Base-by-base conservation (phyloP, 2,888 invertebrate species). In the Acronicta aceris region DNA sequence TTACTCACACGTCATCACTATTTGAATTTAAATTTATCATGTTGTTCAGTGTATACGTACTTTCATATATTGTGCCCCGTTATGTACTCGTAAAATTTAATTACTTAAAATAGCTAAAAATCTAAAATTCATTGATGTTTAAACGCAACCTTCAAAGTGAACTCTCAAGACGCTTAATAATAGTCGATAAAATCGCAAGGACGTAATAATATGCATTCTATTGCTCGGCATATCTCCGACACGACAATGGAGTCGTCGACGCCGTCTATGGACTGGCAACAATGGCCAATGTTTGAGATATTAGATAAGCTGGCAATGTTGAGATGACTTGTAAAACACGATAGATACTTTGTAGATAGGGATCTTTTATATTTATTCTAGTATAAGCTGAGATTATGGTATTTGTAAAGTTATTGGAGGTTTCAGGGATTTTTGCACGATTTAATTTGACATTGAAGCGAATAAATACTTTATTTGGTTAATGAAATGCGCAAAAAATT, bases 201-300 rank as follows among this genome's bases (percentile, higher is more conserved):
- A 54, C 52, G 17, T 21, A 40, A 41, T 59, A 52, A 57, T 57
- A 74, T 49, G 52, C 64, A 47, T 70, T 71, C 21, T 74, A 53
- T 56, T 56, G 17, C 43, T 57, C 41, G 51, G 41, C 21, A 50
- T 73, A 68, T 68, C 46, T 60, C 16, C 15, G 27, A 40, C 57
- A 51, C 50, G 48, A 75, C 65, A 71, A 59, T 60, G 43, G 53
- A 17, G 25, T 17, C 15, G 47, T 40, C 46, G 53, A 36, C 15
- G 43, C 38, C 17, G 57, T 46, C 70, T 58, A 58, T 69, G 54
- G 52, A 51, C 40, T 16, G 46, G 16, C 40, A 59, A 72, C 76
- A 72, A 72, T 75, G 59, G 65, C 48, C 55, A 50, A 69, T 46
- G 70, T 21, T 73, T 27, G 17, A 59, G 65, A 58, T 65, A 41